A percentile compares a stretch with the other conserved stretches of the same genome.
Evolutionary conservation across 2,888 invertebrate species (phyloP).

Genomic region (Cryptocephalus primarius): DNA sequence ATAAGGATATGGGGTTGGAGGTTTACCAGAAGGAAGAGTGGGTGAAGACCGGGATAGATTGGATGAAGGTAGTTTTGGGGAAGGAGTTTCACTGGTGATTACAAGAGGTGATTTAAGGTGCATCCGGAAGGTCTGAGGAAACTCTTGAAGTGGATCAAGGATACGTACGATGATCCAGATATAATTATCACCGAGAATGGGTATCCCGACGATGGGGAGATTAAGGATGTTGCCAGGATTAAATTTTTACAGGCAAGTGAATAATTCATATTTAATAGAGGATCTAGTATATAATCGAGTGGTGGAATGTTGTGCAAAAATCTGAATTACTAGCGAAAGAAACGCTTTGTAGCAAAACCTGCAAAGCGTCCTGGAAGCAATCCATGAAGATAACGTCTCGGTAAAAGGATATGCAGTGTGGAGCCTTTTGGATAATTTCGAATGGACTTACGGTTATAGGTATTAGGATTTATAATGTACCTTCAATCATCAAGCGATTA

Average conservation of each 20-base stretch:
- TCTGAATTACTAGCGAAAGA: too few relatives aligned
- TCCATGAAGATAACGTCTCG: slow-evolving; percentile 35
- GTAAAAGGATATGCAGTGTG: slow-evolving; percentile 47
- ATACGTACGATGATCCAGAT: slow-evolving; percentile 37
- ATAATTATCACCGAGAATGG: slow-evolving; percentile 51
- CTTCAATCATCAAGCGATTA: background rate
- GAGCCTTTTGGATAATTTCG: slow-evolving; percentile 53
- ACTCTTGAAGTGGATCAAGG: slow-evolving; percentile 38
- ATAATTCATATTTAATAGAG: too few relatives aligned
- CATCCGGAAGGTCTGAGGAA: slow-evolving; percentile 49
- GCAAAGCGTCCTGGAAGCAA: slow-evolving; percentile 16
- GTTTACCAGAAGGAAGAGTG: slow-evolving; percentile 47
- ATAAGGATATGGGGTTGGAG: slow-evolving; percentile 50
- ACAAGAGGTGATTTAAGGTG: slow-evolving; percentile 26
- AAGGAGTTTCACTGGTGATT: background rate
- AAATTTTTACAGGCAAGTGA: slow-evolving; percentile 21
- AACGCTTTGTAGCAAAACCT: slow-evolving; percentile 16
- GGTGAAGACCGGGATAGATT: slow-evolving; percentile 34
- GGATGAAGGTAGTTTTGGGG: slow-evolving; percentile 12
- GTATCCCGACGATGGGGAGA: slow-evolving; percentile 38
- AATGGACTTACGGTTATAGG: slow-evolving; percentile 46
- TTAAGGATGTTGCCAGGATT: slow-evolving; percentile 40
- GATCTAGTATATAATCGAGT: too few relatives aligned
- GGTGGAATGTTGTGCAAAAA: too few relatives aligned
- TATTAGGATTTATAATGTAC: too few relatives aligned